These are phyloP conservation scores for Parascotia fuliginaria DNA, from an alignment of 2,888 invertebrate genomes.

Conservation along the genomic window DNA sequence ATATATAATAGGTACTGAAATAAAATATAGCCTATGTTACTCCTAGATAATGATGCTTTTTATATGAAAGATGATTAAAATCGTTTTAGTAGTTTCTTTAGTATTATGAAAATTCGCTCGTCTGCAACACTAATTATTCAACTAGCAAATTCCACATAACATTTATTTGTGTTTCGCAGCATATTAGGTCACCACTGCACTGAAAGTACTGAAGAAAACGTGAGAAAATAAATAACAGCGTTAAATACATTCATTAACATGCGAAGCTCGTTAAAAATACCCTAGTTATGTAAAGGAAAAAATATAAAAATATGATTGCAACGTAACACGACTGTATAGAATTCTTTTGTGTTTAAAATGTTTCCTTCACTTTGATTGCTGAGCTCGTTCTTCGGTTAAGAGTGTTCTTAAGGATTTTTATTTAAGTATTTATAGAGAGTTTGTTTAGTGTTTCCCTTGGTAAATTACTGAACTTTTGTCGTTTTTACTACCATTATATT, in stretches of 20 bases:
- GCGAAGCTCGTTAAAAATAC: conserved; percentile 42
- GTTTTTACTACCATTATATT: no score
- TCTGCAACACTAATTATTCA: conserved; percentile 18
- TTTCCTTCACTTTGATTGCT: conserved; percentile 19
- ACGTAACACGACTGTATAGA: conserved; percentile 30
- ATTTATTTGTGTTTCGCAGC: conserved; percentile 15
- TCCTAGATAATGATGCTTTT: no score
- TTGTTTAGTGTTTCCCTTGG: conserved; percentile 1
- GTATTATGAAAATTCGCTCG: conserved; percentile 11
- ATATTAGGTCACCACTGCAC: conserved; percentile 34
- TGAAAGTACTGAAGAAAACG: conserved; percentile 35
- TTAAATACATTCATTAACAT: conserved; percentile 48
- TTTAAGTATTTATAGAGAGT: conserved; percentile 6
- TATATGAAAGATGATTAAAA: no score
- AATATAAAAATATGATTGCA: conserved; percentile 36
- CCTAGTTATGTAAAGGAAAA: conserved; percentile 16
- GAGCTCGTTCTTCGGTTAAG: conserved; percentile 12
- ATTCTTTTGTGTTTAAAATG: conserved; percentile 23
- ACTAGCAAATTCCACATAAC: conserved; percentile 15
- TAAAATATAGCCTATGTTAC: no score
- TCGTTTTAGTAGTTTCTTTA: no score
- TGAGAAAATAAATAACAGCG: conserved; percentile 39
- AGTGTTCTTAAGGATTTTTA: conserved; percentile 7
- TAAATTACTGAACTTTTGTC: no score
- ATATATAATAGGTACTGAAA: no score